Evolutionary conservation across 2,113 vertebrate genomes (phyloP), one percentile per base, ranked within the genome.

Genomic region (Sarotherodon lohbergeri): DNA sequence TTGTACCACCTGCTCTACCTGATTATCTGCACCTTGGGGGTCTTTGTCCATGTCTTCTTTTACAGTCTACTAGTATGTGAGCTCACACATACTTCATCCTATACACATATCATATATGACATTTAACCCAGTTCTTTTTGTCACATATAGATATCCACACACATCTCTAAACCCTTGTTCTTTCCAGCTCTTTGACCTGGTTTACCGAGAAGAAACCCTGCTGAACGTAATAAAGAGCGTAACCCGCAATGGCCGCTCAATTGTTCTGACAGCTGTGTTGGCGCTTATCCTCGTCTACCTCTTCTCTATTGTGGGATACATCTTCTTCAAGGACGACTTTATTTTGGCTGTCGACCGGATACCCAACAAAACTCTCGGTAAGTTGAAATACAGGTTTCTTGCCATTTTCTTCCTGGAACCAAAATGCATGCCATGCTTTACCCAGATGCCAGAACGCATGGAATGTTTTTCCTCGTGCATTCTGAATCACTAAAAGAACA

Each of bases 211-310:
- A 56, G 99, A 99, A 95, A 99, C 99, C 1, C 91, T 99, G 94
- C 97, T 99, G 71, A 99, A 99, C 3, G 99, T 99, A 79, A 99
- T 99, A 83, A 99, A 99, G 94, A 99, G 99, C 2, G 99, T 99
- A 78, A 99, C 99, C 3, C 98, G 98, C 85, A 99, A 99, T 0
- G 99, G 99, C 17, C 98, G 98, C 41, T 99, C 99, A 88, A 99
- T 99, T 93, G 98, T 99, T 89, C 94, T 99, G 85, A 99, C 99
- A 0, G 99, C 98, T 0, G 99, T 99, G 16, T 96, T 99, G 46
- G 98, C 99, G 2, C 97, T 99, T 61, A 99, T 99, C 95, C 96
- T 99, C 39, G 99, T 99, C 94, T 99, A 99, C 96, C 97, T 99
- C 86, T 99, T 99, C 96, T 99, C 99, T 61, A 99, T 99, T 9